phyloP scores from a whole-genome alignment of 1,140 invertebrate species.

The Bombus vancouverensis region DNA sequence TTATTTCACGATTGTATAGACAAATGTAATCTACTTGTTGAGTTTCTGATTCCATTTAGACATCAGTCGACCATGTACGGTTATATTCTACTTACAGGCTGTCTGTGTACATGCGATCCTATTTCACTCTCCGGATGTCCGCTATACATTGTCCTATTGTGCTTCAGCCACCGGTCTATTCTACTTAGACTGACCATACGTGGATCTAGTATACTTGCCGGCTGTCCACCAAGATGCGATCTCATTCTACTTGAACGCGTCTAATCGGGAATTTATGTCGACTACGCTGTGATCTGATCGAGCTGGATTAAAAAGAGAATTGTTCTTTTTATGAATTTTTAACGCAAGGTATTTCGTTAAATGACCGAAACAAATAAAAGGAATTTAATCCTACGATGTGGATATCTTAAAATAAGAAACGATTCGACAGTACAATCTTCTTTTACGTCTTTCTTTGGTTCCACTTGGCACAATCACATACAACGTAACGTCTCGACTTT shows the following conservation, averaged over 20 bases:
- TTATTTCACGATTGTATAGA: background rate
- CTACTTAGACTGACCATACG: slow-evolving; percentile 7
- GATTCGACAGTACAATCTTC: background rate
- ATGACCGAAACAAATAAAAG: background rate
- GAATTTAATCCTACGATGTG: background rate
- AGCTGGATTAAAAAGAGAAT: background rate
- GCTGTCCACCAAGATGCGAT: background rate
- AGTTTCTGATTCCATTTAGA: background rate
- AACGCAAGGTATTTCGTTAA: background rate
- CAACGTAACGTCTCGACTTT: background rate
- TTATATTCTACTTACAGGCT: background rate
- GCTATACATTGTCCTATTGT: background rate
- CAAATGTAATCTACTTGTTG: background rate
- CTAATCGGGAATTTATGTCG: background rate
- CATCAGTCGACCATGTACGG: background rate
- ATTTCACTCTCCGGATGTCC: slow-evolving; percentile 8
- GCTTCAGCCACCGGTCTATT: background rate
- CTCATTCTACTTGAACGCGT: background rate
- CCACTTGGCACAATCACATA: background rate
- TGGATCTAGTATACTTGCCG: background rate
- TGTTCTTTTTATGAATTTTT: background rate
- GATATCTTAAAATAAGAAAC: background rate
- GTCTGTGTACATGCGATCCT: background rate
- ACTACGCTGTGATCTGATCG: background rate
- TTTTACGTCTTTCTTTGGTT: background rate